Percentiles rank a stretch among this genome's conserved stretches.
Conservation (phyloP, 23 tunicate species). For the Phallusia fumigata region DNA sequence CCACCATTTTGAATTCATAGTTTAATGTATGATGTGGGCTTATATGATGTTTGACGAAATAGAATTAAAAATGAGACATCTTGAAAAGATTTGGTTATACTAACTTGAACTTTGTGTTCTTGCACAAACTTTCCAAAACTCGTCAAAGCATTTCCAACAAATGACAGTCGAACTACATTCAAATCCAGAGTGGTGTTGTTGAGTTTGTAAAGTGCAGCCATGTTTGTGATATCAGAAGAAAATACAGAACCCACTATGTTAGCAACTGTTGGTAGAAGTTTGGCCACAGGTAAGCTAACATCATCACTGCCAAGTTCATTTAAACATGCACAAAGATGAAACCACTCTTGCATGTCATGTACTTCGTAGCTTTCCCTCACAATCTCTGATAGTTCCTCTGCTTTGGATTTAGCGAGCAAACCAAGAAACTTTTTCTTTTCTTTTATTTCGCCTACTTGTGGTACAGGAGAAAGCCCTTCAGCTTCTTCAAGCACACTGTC, state of each 20-base stretch:
- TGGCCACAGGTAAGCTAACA: not conserved
- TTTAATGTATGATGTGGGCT: too few relatives aligned
- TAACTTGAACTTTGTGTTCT: not conserved
- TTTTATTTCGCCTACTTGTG: not conserved
- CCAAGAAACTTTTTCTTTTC: not conserved
- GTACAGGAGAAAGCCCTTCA: not conserved
- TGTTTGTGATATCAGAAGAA: not conserved
- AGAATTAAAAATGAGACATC: too few relatives aligned
- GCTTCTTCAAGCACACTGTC: not conserved
- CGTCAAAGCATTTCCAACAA: not conserved
- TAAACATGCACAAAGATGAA: not conserved
- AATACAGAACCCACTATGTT: not conserved
- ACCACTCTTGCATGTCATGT: not conserved
- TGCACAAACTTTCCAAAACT: not conserved
- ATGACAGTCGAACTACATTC: not conserved
- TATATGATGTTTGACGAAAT: too few relatives aligned
- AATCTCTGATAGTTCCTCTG: not conserved
- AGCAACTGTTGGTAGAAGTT: not conserved
- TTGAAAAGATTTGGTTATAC: not conserved
- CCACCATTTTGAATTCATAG: too few relatives aligned
- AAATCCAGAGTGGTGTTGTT: not conserved
- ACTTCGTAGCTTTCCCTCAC: not conserved
- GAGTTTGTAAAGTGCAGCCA: not conserved
- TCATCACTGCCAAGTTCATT: conserved; percentile 8
- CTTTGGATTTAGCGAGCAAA: not conserved